These are phyloP conservation scores for Phenganax marumi DNA, from an alignment of 92 coral and sea anemone genomes.

Conservation along the genomic window DNA sequence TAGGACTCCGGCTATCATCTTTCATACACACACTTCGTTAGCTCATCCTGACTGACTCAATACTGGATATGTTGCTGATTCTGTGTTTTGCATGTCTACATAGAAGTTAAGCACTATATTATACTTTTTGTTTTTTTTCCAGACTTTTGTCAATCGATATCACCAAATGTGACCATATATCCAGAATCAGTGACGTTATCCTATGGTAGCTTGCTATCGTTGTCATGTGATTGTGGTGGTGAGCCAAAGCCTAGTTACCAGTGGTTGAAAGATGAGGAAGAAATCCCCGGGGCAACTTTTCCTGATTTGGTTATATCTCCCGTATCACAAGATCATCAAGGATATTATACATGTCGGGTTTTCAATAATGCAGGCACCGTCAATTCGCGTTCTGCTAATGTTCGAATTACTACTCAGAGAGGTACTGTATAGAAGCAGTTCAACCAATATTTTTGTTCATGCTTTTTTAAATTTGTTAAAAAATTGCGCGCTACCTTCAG, in stretches of 20 bases:
- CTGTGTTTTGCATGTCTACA: no score
- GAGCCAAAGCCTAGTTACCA: conserved; percentile 81
- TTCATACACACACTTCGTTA: no score
- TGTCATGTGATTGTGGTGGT: conserved; percentile 87
- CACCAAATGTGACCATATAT: conserved; percentile 50
- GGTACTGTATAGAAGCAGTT: no score
- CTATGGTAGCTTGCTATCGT: conserved; percentile 58
- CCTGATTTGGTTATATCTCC: conserved; percentile 62
- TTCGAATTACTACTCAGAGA: conserved; percentile 34
- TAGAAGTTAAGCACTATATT: neutral
- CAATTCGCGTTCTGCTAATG: conserved; percentile 48
- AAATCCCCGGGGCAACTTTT: conserved; percentile 58
- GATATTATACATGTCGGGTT: conserved; percentile 69
- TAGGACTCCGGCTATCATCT: no score
- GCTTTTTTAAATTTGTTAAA: no score
- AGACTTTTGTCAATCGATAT: neutral
- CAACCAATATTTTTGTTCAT: no score
- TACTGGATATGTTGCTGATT: no score
- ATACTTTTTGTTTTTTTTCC: neutral
- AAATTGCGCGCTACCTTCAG: no score
- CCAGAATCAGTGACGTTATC: conserved; percentile 56
- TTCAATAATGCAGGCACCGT: conserved; percentile 65
- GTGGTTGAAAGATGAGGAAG: conserved; percentile 73
- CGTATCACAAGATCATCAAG: conserved; percentile 68
- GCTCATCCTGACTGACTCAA: no score